Conservation (phyloP, 2,888 invertebrate species). For the Psococerastis gibbosa region DNA sequence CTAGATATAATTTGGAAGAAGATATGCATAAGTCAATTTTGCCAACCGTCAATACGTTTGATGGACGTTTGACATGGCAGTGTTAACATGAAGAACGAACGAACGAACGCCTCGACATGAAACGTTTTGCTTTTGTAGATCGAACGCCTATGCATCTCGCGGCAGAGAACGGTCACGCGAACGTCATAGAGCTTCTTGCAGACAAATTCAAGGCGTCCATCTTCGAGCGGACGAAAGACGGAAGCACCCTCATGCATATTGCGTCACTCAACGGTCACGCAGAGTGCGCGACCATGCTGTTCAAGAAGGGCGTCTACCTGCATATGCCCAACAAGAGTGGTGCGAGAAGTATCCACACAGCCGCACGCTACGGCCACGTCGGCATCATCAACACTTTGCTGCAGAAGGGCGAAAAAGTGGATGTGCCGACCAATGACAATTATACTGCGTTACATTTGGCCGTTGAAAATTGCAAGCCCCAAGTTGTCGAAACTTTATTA, state of each 20-base stretch:
- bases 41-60: background rate
- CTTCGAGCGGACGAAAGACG: slow-evolving; percentile 91
- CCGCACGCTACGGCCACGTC: slow-evolving; percentile 90
- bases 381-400: slow-evolving; percentile 91
- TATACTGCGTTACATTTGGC: slow-evolving; percentile 96
- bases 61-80: background rate
- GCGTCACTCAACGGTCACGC: slow-evolving; percentile 95
- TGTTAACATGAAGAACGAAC: too few species aligned
- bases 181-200: slow-evolving; percentile 83
- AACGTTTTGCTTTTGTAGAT: slow-evolving; percentile 36
- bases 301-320: slow-evolving; percentile 95
- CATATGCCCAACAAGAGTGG: slow-evolving; percentile 99
- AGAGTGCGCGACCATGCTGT: slow-evolving; percentile 94
- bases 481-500: slow-evolving; percentile 84
- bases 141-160: slow-evolving; percentile 95
- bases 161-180: slow-evolving; percentile 91
- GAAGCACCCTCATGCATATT: slow-evolving; percentile 96
- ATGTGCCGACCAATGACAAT: slow-evolving; percentile 89
- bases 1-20: too few species aligned
- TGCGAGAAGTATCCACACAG: slow-evolving; percentile 93
- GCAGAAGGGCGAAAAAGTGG: slow-evolving; percentile 91
- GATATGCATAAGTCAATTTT: background rate
- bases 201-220: slow-evolving; percentile 97
- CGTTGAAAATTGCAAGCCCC: slow-evolving; percentile 83
- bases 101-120: too few species aligned